These are phyloP conservation scores for Urosaurus nigricauda DNA, from an alignment of 2,797 vertebrate genomes.

Conservation along the genomic window DNA sequence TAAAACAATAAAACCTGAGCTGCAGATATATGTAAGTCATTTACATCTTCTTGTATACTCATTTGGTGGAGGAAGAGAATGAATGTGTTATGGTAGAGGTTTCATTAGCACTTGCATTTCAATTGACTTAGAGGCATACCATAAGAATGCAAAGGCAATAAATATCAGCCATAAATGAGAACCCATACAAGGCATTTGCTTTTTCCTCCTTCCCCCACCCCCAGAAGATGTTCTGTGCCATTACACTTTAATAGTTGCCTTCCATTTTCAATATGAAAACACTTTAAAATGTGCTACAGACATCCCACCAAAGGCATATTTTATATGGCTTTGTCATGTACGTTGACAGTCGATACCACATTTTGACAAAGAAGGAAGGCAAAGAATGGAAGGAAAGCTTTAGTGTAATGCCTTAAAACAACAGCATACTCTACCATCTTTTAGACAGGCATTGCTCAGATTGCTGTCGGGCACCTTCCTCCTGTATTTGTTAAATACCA, in stretches of 20 bases:
- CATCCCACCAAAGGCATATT: conserved; percentile 56
- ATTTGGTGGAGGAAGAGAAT: conserved; percentile 77
- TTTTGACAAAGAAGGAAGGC: conserved; percentile 49
- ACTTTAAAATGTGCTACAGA: conserved; percentile 56
- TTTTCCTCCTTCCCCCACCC: conserved; percentile 38
- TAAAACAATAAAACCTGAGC: conserved; percentile 81
- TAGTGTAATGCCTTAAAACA: conserved; percentile 40
- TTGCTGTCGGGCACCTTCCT: conserved; percentile 21
- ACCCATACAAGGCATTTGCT: conserved; percentile 65
- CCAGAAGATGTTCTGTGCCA: conserved; percentile 74
- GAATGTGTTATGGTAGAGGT: conserved; percentile 74
- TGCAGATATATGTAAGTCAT: conserved; percentile 83
- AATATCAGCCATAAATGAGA: conserved; percentile 82
- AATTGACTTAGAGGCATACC: conserved; percentile 78
- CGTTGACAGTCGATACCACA: conserved; percentile 60
- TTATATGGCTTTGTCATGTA: conserved; percentile 61
- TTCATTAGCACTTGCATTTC: conserved; percentile 84
- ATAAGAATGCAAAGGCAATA: conserved; percentile 78
- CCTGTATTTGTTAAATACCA: conserved; percentile 36
- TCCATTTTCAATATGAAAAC: conserved; percentile 69
- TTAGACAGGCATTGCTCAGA: conserved; percentile 12
- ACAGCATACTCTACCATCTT: not conserved
- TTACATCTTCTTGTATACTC: conserved; percentile 79
- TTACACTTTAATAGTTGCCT: conserved; percentile 76
- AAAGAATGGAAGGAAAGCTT: conserved; percentile 44